These are phyloP conservation scores for Epizoanthus fatuus DNA, from an alignment of 92 coral and sea anemone genomes.

Conservation along the genomic window DNA sequence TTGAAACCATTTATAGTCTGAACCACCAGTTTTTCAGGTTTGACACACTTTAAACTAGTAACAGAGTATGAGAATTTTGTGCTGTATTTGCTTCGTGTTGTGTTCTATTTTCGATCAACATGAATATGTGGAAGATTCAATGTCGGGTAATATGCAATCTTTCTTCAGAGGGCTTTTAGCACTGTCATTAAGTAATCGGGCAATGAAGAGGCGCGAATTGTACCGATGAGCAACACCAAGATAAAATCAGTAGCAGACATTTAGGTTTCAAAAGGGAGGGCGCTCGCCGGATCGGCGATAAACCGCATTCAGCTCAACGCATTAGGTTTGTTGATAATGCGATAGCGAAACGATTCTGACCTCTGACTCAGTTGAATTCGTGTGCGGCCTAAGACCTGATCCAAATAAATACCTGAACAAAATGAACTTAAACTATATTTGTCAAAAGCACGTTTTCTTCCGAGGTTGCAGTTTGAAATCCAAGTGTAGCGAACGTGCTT, in stretches of 20 bases:
- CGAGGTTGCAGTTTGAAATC: too few species aligned
- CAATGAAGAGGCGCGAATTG: background rate
- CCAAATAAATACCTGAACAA: background rate
- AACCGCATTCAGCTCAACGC: background rate
- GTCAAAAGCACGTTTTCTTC: background rate
- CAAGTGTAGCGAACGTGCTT: too few species aligned
- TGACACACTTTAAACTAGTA: too few species aligned
- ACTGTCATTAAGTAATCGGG: slow-evolving; percentile 36
- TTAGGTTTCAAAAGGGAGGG: slow-evolving; percentile 3
- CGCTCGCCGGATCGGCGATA: background rate
- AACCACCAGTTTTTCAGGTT: too few species aligned
- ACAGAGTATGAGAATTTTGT: too few species aligned
- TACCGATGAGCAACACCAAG: slow-evolving; percentile 7
- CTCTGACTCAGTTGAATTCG: slow-evolving; percentile 4
- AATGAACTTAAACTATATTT: background rate
- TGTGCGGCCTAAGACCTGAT: slow-evolving; percentile 2
- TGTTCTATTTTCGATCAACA: too few species aligned
- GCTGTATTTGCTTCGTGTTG: background rate
- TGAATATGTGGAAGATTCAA: background rate
- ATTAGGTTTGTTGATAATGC: slow-evolving; percentile 3
- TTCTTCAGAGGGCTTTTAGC: slow-evolving; percentile 35
- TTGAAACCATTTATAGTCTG: background rate
- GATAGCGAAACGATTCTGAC: slow-evolving; percentile 18
- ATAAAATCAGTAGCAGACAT: slow-evolving; percentile 39
- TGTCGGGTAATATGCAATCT: background rate